Evolutionary conservation across 2,888 invertebrate species (phyloP).

Genomic region (Tipula helvola): DNA sequence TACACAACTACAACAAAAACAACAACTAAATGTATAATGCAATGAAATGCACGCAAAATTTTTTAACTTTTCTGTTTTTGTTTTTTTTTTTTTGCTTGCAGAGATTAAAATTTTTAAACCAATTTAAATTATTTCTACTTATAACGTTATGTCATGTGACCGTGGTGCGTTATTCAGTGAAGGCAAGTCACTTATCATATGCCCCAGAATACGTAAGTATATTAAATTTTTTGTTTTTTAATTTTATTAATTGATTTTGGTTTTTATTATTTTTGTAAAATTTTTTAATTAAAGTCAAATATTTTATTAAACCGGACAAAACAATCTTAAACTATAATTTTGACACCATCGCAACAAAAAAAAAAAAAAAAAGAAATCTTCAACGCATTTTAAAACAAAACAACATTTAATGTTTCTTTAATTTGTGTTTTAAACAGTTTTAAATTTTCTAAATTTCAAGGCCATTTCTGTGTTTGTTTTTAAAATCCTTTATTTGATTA

Average conservation of each 20-base stretch:
- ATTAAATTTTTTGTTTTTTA: not conserved
- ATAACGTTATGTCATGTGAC: conserved; percentile 10
- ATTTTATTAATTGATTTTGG: not conserved
- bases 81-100: not conserved
- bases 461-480: no score
- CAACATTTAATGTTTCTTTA: no score
- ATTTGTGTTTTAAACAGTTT: no score
- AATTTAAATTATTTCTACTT: not conserved
- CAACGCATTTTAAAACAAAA: no score
- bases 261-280: no score
- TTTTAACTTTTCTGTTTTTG: not conserved
- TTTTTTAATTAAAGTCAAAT: no score
- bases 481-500: no score
- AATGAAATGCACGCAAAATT: not conserved
- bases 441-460: no score
- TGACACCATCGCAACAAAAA: no score
- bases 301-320: no score
- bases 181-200: conserved; percentile 15
- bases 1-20: not conserved
- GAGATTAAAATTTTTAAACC: conserved; percentile 5
- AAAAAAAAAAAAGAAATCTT: no score
- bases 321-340: no score
- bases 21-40: not conserved
- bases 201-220: conserved; percentile 18
- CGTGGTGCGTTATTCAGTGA: conserved; percentile 10